Percentiles rank a stretch among this genome's conserved stretches.
These are phyloP conservation scores for Stenolophus ochropezus DNA, from an alignment of 2,888 invertebrate species.

Conservation along the genomic window DNA sequence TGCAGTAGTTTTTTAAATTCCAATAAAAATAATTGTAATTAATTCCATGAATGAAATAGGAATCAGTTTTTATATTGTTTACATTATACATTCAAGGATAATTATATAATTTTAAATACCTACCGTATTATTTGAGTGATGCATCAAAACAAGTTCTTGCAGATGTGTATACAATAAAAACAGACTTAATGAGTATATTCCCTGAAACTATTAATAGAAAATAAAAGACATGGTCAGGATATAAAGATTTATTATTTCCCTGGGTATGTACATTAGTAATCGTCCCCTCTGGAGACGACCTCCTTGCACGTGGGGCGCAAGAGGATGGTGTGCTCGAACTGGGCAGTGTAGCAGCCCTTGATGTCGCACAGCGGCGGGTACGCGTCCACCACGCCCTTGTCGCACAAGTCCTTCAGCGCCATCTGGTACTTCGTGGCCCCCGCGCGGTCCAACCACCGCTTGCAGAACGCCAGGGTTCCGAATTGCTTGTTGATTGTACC, in stretches of 20 bases:
- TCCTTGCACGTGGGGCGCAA: constrained; percentile 99
- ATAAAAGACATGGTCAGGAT: neutral
- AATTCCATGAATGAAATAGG: no score
- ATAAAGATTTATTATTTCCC: neutral
- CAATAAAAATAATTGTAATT: no score
- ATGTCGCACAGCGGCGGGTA: constrained; percentile 99
- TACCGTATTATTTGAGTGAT: no score
- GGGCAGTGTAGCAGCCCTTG: constrained; percentile 98
- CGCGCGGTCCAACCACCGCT: constrained; percentile 97
- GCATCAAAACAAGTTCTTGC: neutral
- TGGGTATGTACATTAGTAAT: constrained; percentile 80
- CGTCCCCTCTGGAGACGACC: constrained; percentile 96
- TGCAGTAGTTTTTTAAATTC: no score
- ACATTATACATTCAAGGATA: no score
- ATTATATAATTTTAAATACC: no score
- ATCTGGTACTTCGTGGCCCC: constrained; percentile 98
- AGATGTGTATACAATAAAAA: no score
- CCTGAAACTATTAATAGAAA: no score
- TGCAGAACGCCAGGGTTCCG: constrained; percentile 98
- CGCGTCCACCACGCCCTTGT: constrained; percentile 97
- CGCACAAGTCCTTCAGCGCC: constrained; percentile 98
- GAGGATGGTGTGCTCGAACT: constrained; percentile 99
- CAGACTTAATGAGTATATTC: no score
- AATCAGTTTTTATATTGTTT: no score
- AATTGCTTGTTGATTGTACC: constrained; percentile 97